Percentiles rank a stretch among this genome's conserved stretches.
These are phyloP conservation scores for Tragelaphus imberbis DNA, from an alignment of 2,113 vertebrate species.

Conservation along the genomic window DNA sequence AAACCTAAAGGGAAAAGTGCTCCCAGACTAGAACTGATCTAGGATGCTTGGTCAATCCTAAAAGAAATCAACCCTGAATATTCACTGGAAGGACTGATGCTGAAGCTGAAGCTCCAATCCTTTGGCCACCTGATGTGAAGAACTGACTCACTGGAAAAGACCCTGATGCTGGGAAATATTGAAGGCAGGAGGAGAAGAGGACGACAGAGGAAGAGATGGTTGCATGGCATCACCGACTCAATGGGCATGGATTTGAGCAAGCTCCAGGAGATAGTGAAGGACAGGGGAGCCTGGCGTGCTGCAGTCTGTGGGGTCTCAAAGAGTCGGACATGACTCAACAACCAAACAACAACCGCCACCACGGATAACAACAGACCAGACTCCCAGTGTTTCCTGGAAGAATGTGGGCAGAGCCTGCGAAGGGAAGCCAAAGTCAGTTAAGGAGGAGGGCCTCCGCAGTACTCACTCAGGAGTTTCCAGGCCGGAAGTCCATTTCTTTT, in stretches of 20 bases:
- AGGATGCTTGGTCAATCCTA: background rate
- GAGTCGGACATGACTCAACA: background rate
- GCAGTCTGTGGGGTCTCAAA: background rate
- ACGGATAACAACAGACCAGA: rapidly evolving
- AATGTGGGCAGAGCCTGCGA: background rate
- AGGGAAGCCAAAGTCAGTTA: rapidly evolving
- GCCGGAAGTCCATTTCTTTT: rapidly evolving
- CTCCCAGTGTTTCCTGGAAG: background rate
- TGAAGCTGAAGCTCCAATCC: background rate
- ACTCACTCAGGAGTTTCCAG: background rate
- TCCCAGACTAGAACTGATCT: background rate
- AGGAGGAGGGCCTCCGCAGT: rapidly evolving
- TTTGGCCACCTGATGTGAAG: background rate
- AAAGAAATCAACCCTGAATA: background rate
- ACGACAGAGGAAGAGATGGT: background rate
- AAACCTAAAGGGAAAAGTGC: background rate
- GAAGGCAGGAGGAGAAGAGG: background rate
- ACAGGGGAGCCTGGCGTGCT: background rate
- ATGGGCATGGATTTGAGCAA: background rate
- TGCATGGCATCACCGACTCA: background rate
- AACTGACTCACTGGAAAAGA: background rate
- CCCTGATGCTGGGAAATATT: background rate
- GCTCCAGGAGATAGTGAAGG: background rate
- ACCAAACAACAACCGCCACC: background rate
- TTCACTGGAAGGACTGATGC: background rate